Base-by-base conservation (phyloP, 2,888 invertebrate genomes). In the Synanthedon tipuliformis region DNA sequence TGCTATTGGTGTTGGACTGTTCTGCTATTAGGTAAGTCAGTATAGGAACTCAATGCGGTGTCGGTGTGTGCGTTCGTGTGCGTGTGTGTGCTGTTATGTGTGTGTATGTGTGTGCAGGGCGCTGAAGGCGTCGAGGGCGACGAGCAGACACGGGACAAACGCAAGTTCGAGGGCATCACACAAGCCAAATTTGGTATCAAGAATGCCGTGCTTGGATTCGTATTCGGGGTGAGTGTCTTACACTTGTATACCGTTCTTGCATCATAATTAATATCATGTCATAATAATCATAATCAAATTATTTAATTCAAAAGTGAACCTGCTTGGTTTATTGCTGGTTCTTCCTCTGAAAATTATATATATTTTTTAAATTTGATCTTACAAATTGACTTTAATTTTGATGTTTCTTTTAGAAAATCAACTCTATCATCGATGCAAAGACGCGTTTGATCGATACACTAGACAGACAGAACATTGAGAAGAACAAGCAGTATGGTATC, bases 151-250 rank as follows among this genome's bases (percentile, higher is more conserved):
- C 73, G 87, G 60, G 93, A 93, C 74, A 94, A 94, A 81, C 90
- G 93, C 82, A 93, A 93, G 82, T 89, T 93, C 65, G 93, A 93
- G 68, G 88, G 90, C 52, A 81, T 88, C 61, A 88, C 89, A 59
- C 85, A 89, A 67, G 88, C 89, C 63, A 90, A 90, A 71, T 92
- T 92, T 68, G 94, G 93, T 67, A 90, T 93, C 67, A 93, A 94
- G 78, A 94, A 94, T 78, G 94, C 94, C 52, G 88, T 94, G 60
- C 89, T 95, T 69, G 94, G 94, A 75, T 93, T 94, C 78, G 93
- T 94, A 41, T 95, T 95, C 75, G 93, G 94, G 82, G 94, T 94
- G 90, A 94, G 86, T 84, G 63, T 45, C 2, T 45, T 13, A n/a
- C 48, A 13, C 3, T n/a, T 45, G 48, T 45, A 10, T 34, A 34